Evolutionary conservation across 2,797 vertebrate species (phyloP).

Genomic region (Poeciliopsis gracilis): DNA sequence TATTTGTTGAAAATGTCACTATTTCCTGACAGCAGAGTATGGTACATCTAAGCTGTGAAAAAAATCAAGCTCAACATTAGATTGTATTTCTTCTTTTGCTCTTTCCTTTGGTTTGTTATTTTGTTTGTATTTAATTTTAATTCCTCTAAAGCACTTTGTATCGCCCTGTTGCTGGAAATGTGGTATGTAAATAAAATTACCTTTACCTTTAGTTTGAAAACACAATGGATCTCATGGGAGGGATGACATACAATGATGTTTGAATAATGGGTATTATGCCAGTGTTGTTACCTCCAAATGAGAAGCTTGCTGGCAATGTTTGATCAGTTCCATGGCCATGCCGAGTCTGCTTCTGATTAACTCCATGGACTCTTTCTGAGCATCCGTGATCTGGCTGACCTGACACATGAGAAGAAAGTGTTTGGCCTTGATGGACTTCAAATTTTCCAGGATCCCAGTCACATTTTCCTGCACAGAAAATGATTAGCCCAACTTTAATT

Average conservation of each 20-base stretch:
- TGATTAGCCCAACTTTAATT: background rate
- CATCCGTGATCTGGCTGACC: conserved; percentile 78
- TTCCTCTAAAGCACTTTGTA: too few species aligned
- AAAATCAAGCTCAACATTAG: too few species aligned
- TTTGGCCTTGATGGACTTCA: conserved; percentile 84
- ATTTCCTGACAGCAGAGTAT: too few species aligned
- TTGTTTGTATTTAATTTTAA: too few species aligned
- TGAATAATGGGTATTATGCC: background rate
- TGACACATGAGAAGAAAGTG: conserved; percentile 80
- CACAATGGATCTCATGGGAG: background rate
- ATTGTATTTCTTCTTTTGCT: too few species aligned
- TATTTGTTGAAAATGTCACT: too few species aligned
- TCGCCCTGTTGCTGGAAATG: too few species aligned
- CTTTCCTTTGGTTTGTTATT: too few species aligned
- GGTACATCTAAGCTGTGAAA: too few species aligned
- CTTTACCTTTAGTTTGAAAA: background rate
- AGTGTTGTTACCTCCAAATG: conserved; percentile 79
- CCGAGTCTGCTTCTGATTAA: conserved; percentile 79
- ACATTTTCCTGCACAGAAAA: conserved; percentile 83
- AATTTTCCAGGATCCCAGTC: conserved; percentile 83
- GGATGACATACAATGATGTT: background rate
- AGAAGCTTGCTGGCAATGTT: conserved; percentile 77
- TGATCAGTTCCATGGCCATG: conserved; percentile 75
- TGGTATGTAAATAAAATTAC: too few species aligned
- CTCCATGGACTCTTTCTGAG: conserved; percentile 85